These are phyloP conservation scores for Scylla paramamosain DNA, from an alignment of 1,140 invertebrate species.

Conservation along the genomic window DNA sequence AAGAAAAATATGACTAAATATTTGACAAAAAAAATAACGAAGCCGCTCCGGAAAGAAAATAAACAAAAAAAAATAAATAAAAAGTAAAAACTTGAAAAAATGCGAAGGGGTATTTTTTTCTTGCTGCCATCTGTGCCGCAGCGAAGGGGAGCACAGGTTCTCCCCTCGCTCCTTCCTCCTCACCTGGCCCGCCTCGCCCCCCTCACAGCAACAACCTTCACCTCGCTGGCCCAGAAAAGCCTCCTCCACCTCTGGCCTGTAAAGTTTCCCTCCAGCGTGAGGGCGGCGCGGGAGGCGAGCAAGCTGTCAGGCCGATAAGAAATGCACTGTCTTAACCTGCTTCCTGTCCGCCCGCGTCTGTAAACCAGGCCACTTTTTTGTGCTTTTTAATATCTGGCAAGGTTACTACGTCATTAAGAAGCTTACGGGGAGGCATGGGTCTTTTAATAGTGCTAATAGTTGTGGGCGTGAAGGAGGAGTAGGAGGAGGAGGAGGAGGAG, in stretches of 20 bases:
- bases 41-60: too few species aligned
- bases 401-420: neutral
- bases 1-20: too few species aligned
- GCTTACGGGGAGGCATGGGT: neutral
- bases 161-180: too few species aligned
- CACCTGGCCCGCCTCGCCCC: too few species aligned
- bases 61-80: too few species aligned
- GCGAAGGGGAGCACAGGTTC: too few species aligned
- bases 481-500: conserved; percentile 38
- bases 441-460: neutral
- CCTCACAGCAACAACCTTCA: too few species aligned
- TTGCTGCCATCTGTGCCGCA: too few species aligned
- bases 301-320: neutral
- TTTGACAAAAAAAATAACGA: too few species aligned
- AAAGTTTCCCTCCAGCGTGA: neutral
- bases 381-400: neutral
- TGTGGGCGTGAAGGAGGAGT: neutral
- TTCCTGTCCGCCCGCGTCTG: neutral
- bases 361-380: neutral
- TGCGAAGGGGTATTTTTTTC: too few species aligned
- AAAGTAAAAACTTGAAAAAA: too few species aligned
- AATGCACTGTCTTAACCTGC: neutral
- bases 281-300: neutral
- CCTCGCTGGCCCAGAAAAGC: conserved; percentile 13
- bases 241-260: neutral